Percentiles rank a stretch among this genome's conserved stretches.
These are phyloP conservation scores for Carollia perspicillata DNA, from an alignment of 2,113 vertebrate species.

Conservation along the genomic window DNA sequence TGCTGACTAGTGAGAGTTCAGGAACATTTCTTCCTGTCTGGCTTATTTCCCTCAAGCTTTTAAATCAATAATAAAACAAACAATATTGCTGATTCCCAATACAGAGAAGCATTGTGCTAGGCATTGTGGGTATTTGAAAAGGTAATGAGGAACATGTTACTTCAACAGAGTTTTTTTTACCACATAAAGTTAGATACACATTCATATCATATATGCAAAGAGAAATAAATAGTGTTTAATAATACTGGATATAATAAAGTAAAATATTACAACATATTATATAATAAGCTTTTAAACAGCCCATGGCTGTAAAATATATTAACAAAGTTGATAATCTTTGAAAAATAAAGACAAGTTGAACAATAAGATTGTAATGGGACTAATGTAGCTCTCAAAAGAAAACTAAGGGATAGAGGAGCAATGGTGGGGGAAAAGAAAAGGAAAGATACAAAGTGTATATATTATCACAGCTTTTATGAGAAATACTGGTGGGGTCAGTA, in stretches of 20 bases:
- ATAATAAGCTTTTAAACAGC: not conserved
- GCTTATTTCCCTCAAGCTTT: conserved; percentile 40
- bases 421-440: not conserved
- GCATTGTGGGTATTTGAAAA: not conserved
- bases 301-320: not conserved
- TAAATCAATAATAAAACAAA: conserved; percentile 32
- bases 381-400: not conserved
- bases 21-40: not conserved
- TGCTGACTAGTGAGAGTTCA: not conserved
- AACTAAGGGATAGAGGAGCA: not conserved
- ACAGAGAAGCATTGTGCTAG: not conserved
- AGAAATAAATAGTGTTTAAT: not conserved
- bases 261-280: not conserved
- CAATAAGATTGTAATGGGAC: not conserved
- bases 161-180: not conserved
- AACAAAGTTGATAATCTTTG: not conserved
- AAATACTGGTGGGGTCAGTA: not conserved
- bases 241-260: not conserved
- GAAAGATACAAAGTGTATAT: not conserved
- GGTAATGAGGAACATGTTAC: not conserved
- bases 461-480: not conserved
- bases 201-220: not conserved
- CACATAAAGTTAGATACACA: not conserved
- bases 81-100: not conserved
- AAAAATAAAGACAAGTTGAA: not conserved